Evolutionary conservation across 2,888 invertebrate species (phyloP).

Genomic region (Sericinus montela): DNA sequence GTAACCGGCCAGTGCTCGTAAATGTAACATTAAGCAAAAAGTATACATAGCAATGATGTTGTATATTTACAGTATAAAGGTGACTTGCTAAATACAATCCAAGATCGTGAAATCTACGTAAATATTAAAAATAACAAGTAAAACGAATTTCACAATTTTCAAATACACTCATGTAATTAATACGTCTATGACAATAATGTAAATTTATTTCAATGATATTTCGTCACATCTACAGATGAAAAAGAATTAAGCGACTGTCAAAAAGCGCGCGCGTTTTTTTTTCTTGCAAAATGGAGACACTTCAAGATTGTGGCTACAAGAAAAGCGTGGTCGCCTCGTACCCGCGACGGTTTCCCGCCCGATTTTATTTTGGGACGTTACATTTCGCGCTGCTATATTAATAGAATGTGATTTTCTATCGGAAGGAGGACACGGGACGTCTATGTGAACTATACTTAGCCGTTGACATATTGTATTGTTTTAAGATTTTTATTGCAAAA

Average conservation of each 20-base stretch:
- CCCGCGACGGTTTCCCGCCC: constrained; percentile 38
- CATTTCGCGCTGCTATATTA: constrained; percentile 56
- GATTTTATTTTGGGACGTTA: constrained; percentile 59
- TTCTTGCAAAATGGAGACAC: constrained; percentile 39
- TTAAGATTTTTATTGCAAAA: too few relatives aligned
- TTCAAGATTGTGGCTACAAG: constrained; percentile 37
- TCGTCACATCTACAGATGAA: not conserved
- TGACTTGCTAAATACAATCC: not conserved
- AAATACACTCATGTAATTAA: not conserved
- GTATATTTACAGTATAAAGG: too few relatives aligned
- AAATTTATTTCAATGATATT: too few relatives aligned
- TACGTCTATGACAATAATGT: not conserved
- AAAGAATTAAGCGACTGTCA: not conserved
- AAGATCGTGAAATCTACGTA: not conserved
- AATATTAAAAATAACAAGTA: not conserved
- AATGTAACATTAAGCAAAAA: too few relatives aligned
- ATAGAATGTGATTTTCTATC: constrained; percentile 31
- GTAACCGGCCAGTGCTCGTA: constrained; percentile 2
- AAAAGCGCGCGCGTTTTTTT: constrained; percentile 32
- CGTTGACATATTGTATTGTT: constrained; percentile 4
- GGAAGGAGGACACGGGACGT: constrained; percentile 37
- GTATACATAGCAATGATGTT: too few relatives aligned
- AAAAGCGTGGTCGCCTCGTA: constrained; percentile 32
- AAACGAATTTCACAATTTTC: not conserved
- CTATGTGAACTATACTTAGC: constrained; percentile 12